Conservation (phyloP, 2,888 invertebrate species). For the Lordiphosa fenestrarum region DNA sequence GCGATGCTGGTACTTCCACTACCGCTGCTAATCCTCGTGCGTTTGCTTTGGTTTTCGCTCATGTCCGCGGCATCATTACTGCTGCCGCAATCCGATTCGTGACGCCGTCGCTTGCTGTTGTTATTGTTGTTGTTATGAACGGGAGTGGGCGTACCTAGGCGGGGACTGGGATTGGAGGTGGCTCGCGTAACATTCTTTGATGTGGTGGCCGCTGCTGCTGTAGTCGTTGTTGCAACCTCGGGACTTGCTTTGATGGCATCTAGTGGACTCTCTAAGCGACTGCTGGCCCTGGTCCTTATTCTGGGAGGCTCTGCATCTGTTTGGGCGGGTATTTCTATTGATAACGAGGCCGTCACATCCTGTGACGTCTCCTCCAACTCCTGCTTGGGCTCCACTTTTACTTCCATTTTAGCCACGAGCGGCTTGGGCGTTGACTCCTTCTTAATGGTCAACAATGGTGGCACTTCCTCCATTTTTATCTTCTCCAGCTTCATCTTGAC, state of each 20-base stretch:
- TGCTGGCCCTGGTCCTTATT: constrained; percentile 85
- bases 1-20: constrained; percentile 37
- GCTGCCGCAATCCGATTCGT: constrained; percentile 86
- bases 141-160: constrained; percentile 51
- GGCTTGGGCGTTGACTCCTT: constrained; percentile 26
- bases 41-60: constrained; percentile 58
- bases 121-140: constrained; percentile 34
- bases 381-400: constrained; percentile 21
- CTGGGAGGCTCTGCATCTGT: constrained; percentile 81
- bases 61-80: constrained; percentile 45
- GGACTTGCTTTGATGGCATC: constrained; percentile 78
- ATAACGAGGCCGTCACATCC: constrained; percentile 36
- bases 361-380: constrained; percentile 20
- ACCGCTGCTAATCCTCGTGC: constrained; percentile 77
- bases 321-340: constrained; percentile 90
- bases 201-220: constrained; percentile 11
- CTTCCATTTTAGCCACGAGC: constrained; percentile 18
- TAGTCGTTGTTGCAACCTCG: constrained; percentile 46
- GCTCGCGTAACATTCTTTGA: constrained; percentile 48
- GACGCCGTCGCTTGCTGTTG: constrained; percentile 85
- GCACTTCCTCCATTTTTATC: constrained; percentile 40
- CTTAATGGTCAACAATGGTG: constrained; percentile 33
- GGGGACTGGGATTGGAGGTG: constrained; percentile 68
- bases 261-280: constrained; percentile 86
- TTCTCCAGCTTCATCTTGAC: constrained; percentile 45